A percentile compares a stretch with the other conserved stretches of the same genome.
Evolutionary conservation across 2,113 vertebrate species (phyloP).

Genomic region (Ailuropoda melanoleuca): DNA sequence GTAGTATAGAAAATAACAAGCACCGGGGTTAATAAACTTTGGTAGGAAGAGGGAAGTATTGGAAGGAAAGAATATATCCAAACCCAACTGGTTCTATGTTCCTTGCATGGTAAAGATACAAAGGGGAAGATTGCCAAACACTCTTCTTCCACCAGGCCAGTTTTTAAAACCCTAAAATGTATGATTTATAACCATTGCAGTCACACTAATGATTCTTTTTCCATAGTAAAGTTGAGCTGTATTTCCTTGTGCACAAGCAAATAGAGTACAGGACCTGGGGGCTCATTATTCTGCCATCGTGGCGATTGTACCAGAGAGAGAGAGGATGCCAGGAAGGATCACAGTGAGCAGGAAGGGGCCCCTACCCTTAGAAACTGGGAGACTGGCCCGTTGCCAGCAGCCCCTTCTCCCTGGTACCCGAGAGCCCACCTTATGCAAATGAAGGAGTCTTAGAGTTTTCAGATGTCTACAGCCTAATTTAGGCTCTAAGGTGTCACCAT

Average conservation of each 20-base stretch:
- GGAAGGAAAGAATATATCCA: neutral
- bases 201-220: neutral
- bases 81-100: neutral
- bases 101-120: neutral
- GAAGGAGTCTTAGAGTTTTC: neutral
- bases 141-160: neutral
- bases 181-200: neutral
- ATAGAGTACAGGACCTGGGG: accelerated
- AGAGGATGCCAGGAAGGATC: neutral
- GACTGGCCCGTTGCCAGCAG: neutral
- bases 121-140: neutral
- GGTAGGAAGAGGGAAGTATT: neutral
- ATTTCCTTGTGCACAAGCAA: neutral
- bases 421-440: neutral
- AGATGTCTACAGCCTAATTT: neutral
- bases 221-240: neutral
- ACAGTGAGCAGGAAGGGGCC: neutral
- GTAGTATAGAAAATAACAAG: neutral
- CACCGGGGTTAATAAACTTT: neutral
- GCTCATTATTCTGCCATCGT: neutral
- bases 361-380: accelerated
- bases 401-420: neutral
- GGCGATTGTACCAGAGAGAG: neutral
- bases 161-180: neutral
- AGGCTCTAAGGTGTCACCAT: neutral